A percentile compares a stretch with the other conserved stretches of the same genome.
Conservation (phyloP, 2,797 vertebrate species). For the Prunella strophiata region DNA sequence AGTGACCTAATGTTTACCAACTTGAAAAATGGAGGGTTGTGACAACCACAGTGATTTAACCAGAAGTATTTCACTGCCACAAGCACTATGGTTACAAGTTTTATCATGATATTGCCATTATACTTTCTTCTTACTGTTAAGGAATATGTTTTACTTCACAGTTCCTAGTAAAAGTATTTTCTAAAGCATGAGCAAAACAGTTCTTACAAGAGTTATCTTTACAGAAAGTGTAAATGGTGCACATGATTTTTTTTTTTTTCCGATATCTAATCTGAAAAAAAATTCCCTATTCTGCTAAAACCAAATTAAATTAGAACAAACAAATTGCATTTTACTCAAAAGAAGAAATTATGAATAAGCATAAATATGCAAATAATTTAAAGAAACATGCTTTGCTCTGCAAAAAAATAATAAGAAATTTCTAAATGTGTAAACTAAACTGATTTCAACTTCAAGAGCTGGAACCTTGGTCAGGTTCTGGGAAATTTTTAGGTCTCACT, state of each 20-base stretch:
- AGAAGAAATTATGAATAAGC: background rate
- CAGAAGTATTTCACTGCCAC: background rate
- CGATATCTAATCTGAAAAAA: background rate
- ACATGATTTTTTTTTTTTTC: background rate
- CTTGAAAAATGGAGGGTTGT: background rate
- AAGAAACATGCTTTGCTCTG: background rate
- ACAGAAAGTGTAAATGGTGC: background rate
- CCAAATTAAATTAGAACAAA: background rate
- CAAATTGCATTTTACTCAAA: background rate
- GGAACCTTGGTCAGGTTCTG: background rate
- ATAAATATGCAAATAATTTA: background rate
- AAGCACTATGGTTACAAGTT: background rate
- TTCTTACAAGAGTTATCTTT: background rate
- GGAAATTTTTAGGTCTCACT: background rate
- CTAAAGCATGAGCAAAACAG: background rate
- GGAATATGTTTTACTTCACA: background rate
- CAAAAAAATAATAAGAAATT: background rate
- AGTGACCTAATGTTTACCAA: background rate
- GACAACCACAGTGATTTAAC: background rate
- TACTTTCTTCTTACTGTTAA: background rate
- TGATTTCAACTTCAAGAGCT: background rate
- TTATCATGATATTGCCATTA: background rate
- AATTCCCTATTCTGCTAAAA: background rate
- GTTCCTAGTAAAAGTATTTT: background rate
- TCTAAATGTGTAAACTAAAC: background rate